Evolutionary conservation across 1,140 invertebrate species (phyloP).

Genomic region (Popillia japonica): DNA sequence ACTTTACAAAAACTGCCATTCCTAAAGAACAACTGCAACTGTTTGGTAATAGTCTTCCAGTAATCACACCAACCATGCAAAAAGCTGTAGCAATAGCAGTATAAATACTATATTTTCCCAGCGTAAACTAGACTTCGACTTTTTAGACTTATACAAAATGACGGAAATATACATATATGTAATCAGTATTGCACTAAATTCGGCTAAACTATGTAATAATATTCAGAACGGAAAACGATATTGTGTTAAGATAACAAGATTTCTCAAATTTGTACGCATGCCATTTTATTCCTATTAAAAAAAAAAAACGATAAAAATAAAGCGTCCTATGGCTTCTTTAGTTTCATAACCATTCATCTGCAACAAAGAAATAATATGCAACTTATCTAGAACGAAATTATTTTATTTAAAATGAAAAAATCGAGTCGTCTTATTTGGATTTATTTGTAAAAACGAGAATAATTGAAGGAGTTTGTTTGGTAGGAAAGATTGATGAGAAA

Average conservation of each 20-base stretch:
- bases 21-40: too few species aligned
- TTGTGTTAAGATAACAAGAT: too few species aligned
- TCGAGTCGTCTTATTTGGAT: too few species aligned
- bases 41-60: slow-evolving; percentile 9
- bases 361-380: slow-evolving; percentile 34
- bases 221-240: not conserved
- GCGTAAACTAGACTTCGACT: not conserved
- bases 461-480: too few species aligned
- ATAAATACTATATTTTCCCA: slow-evolving; percentile 16
- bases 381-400: not conserved
- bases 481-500: too few species aligned
- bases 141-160: not conserved
- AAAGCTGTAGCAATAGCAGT: slow-evolving; percentile 54
- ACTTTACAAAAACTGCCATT: too few species aligned
- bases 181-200: not conserved
- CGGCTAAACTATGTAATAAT: not conserved
- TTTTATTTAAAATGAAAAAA: too few species aligned
- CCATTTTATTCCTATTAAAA: not conserved
- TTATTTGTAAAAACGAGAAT: too few species aligned
- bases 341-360: not conserved
- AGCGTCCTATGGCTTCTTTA: slow-evolving; percentile 4
- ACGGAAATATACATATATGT: not conserved
- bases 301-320: not conserved
- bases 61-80: slow-evolving; percentile 47
- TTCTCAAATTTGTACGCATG: not conserved